These are phyloP conservation scores for Paramormyrops kingsleyae DNA, from an alignment of 2,113 vertebrate species.

Conservation along the genomic window DNA sequence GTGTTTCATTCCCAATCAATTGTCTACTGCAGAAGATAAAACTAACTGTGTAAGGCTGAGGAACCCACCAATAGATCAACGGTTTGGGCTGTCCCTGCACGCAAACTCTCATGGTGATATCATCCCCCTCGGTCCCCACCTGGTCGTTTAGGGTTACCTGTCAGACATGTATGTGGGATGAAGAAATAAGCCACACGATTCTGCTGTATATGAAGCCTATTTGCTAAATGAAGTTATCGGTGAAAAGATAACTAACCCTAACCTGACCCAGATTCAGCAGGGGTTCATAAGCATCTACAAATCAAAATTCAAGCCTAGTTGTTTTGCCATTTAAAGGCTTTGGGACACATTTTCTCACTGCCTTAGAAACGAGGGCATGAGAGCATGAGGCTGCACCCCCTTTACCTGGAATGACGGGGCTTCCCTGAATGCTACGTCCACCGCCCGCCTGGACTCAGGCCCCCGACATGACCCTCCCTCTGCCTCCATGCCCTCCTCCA, in stretches of 20 bases:
- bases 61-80: conserved; percentile 88
- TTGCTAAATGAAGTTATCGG: not conserved
- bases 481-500: conserved; percentile 83
- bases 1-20: not conserved
- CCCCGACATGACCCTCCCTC: conserved; percentile 50
- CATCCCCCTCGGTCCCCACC: conserved; percentile 81
- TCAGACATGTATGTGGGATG: conserved; percentile 8
- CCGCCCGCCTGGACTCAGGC: conserved; percentile 44
- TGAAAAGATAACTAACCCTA: not conserved
- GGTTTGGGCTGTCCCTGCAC: conserved; percentile 89
- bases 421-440: conserved; percentile 72
- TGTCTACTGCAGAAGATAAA: not conserved
- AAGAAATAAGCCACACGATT: not conserved
- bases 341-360: not conserved
- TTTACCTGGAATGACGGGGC: conserved; percentile 86
- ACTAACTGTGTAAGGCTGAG: not conserved
- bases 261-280: not conserved
- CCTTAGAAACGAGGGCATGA: not conserved
- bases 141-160: conserved; percentile 80
- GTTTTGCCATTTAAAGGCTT: not conserved
- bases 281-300: not conserved
- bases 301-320: not conserved
- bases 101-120: conserved; percentile 79
- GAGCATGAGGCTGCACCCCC: not conserved
- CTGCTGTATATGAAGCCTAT: not conserved